Base-by-base conservation (phyloP, 2,113 vertebrate genomes). In the Ammodytes dubius region DNA sequence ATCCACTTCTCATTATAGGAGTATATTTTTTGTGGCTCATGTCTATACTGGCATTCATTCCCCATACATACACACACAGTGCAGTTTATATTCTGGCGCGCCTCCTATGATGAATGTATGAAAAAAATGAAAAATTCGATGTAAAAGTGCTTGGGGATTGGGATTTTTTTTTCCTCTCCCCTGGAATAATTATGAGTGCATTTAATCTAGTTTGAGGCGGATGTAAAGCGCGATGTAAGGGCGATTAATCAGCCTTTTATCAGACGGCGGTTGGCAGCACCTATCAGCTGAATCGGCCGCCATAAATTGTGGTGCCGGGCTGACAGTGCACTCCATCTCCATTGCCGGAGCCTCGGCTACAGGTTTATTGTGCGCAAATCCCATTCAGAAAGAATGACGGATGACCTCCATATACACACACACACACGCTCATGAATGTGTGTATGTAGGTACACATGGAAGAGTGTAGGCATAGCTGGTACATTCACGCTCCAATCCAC, bases 201-300 rank as follows among this genome's bases (percentile, higher is more conserved):
- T 94, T 94, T 94, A 91, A 94, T 94, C 88, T 93, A 92, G 86
- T 93, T 94, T 92, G 86, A 84, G 82, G 86, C 60, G 13, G 82
- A 95, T 93, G 91, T 91, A 93, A 91, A 88, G 90, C 47, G 67
- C 84, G 77, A 93, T 91, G 90, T 94, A 91, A 93, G 94, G 91
- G 91, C 87, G 84, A 95, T 95, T 94, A 95, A 95, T 95, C 95
- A 95, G 92, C 86, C 89, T 27, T 94, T 95, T 94, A 95, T 95
- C 94, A 94, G 92, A 88, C 79, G 84, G 83, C 88, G 88, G 27
- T 94, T 94, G 92, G 92, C 84, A 92, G 93, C 91, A 91, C 90
- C 92, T 92, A 94, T 95, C 93, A 94, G 92, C 93, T 90, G 89
- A 94, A 94, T 94, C 87, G 89, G 92, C 91, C 89, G 74, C 93